phyloP scores from a whole-genome alignment of 2,797 vertebrate genomes.

The Lepus townsendii region DNA sequence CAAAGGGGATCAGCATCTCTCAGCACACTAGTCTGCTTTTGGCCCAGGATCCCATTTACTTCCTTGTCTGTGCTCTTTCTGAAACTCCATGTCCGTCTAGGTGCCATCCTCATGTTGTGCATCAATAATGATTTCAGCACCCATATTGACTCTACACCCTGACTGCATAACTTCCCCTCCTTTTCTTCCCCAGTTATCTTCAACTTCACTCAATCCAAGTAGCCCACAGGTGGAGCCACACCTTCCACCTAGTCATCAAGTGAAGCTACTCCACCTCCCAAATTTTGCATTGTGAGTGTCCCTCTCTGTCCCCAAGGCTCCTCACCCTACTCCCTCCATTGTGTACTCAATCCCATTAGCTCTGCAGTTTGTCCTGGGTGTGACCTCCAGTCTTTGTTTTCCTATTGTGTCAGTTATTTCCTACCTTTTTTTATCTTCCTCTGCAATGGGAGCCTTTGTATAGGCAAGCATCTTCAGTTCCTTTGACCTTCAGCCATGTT shows the following conservation, averaged over 20 bases:
- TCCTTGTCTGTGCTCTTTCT: conserved; percentile 20
- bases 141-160: not conserved
- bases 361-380: conserved; percentile 8
- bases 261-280: conserved; percentile 31
- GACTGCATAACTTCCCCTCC: conserved; percentile 45
- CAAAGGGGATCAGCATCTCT: not conserved
- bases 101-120: not conserved
- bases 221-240: not conserved
- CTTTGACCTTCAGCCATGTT: conserved; percentile 16
- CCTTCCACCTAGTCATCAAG: conserved; percentile 4
- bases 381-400: conserved; percentile 6
- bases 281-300: not conserved
- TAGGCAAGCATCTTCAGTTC: not conserved
- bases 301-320: not conserved
- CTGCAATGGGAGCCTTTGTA: not conserved
- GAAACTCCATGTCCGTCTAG: conserved; percentile 38
- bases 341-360: not conserved
- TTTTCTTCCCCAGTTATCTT: conserved; percentile 20
- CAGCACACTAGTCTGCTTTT: not conserved
- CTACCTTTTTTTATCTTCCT: conserved; percentile 44
- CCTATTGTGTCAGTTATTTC: not conserved
- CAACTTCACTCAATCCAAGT: not conserved
- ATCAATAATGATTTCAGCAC: not conserved
- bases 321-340: not conserved
- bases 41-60: not conserved